Percentiles rank a stretch among this genome's conserved stretches.
phyloP scores from a whole-genome alignment of 2,888 invertebrate genomes.

The Sussaba pulchella region DNA sequence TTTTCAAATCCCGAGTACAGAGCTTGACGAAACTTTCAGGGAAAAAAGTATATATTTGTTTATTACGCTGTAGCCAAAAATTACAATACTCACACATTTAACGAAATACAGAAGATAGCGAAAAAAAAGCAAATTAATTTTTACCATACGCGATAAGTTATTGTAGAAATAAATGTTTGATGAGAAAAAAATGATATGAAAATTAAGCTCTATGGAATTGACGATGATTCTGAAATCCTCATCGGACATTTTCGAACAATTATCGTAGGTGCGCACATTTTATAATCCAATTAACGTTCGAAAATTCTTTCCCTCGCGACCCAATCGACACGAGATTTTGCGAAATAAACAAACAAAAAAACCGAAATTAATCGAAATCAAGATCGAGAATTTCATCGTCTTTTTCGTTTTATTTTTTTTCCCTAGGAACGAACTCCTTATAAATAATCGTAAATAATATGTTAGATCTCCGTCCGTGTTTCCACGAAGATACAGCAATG shows the following conservation, averaged over 20 bases:
- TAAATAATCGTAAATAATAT: conserved; percentile 7
- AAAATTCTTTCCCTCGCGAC: background rate
- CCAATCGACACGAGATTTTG: background rate
- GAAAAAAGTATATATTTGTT: conserved; percentile 11
- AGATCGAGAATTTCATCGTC: background rate
- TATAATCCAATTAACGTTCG: background rate
- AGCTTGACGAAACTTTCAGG: background rate
- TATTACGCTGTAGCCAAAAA: conserved; percentile 29
- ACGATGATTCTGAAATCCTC: background rate
- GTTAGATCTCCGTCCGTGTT: conserved; percentile 4
- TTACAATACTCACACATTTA: conserved; percentile 25
- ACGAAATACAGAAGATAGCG: conserved; percentile 11
- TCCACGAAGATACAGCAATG: background rate
- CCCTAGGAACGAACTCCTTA: background rate
- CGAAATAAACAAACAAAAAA: background rate
- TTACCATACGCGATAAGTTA: background rate
- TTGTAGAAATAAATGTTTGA: conserved; percentile 23
- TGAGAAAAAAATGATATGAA: conserved; percentile 3
- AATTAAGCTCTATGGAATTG: background rate
- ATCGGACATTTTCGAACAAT: conserved; percentile 7
- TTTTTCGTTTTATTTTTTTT: conserved; percentile 4
- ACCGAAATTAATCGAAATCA: background rate
- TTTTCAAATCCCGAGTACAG: background rate
- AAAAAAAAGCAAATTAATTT: conserved; percentile 5
- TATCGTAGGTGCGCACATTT: background rate